Percentiles rank a stretch among this genome's conserved stretches.
Conservation (phyloP, 1,140 invertebrate species). For the Geopemphigus sp. region DNA sequence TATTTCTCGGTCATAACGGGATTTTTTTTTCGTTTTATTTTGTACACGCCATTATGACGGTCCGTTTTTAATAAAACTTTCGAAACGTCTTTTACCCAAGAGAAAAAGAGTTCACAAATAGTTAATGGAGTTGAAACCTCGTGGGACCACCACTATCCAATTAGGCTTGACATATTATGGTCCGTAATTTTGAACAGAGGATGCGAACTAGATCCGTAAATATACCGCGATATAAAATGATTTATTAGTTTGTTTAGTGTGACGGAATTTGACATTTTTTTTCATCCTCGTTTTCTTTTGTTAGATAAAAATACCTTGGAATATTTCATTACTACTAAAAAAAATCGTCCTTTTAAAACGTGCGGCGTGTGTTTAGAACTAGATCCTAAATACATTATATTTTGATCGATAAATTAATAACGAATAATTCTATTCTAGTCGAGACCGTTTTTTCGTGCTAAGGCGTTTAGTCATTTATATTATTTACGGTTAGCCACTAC, state of each 20-base stretch:
- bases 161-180: constrained; percentile 35
- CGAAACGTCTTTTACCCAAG: neutral
- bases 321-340: neutral
- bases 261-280: neutral
- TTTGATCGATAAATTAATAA: no score
- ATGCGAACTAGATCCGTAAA: neutral
- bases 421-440: no score
- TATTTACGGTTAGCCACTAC: no score
- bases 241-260: constrained; percentile 23
- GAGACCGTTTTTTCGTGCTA: no score
- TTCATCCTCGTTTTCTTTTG: neutral
- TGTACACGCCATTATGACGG: no score
- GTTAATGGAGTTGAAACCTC: neutral
- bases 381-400: no score
- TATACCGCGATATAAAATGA: neutral
- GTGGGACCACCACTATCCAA: constrained; percentile 5
- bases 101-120: constrained; percentile 4
- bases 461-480: no score
- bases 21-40: neutral
- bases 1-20: neutral
- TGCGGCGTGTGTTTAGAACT: no score
- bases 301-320: no score
- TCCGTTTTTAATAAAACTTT: constrained; percentile 26
- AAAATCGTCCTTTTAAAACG: no score
- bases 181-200: constrained; percentile 12